Conservation (phyloP, 2,113 vertebrate species). For the Oreochromis aureus region DNA sequence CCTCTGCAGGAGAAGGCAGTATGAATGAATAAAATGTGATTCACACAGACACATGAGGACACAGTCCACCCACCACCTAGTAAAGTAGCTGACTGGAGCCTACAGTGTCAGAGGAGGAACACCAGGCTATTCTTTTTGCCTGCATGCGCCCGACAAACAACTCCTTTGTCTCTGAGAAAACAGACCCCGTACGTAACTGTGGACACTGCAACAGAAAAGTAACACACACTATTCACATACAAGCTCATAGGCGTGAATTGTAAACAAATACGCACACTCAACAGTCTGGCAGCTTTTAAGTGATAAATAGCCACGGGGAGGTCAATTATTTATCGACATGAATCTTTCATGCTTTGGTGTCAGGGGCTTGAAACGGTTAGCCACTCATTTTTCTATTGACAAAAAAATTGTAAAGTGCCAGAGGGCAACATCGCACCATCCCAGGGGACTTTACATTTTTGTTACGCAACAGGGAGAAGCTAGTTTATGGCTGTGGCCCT, state of each 20-base stretch:
- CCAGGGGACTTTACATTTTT: background rate
- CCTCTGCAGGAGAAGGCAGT: slow-evolving; percentile 27
- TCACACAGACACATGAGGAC: slow-evolving; percentile 45
- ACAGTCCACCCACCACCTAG: slow-evolving; percentile 48
- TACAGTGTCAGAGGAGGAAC: slow-evolving; percentile 40
- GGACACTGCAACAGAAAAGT: background rate
- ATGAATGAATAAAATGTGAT: slow-evolving; percentile 60
- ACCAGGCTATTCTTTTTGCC: slow-evolving; percentile 47
- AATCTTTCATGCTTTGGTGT: background rate
- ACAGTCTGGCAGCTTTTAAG: background rate
- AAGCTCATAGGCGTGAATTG: background rate
- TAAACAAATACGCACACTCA: slow-evolving; percentile 14
- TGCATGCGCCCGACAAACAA: slow-evolving; percentile 18
- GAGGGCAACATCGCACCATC: background rate
- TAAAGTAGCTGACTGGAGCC: slow-evolving; percentile 37
- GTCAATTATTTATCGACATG: slow-evolving; percentile 15
- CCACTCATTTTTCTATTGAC: background rate
- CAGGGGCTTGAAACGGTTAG: background rate
- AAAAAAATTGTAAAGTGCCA: background rate
- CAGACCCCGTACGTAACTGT: background rate
- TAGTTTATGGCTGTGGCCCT: background rate
- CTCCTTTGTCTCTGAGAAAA: slow-evolving; percentile 45
- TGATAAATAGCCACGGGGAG: background rate
- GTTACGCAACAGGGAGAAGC: slow-evolving; percentile 8
- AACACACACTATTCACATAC: background rate